Evolutionary conservation across 2,113 vertebrate genomes (phyloP).

Genomic region (Camelus bactrianus): DNA sequence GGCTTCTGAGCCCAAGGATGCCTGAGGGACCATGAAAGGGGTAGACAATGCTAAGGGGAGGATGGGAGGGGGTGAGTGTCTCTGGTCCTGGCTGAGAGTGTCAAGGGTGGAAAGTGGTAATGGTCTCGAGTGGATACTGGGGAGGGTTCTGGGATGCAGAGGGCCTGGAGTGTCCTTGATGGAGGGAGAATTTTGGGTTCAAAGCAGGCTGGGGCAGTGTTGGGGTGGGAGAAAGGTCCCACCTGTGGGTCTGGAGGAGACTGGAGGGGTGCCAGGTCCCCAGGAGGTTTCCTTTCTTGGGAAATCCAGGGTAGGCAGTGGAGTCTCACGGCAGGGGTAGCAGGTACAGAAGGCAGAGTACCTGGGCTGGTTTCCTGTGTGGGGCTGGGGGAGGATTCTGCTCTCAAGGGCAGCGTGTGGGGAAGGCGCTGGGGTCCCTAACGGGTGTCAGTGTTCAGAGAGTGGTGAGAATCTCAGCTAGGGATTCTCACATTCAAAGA

Average conservation of each 20-base stretch:
- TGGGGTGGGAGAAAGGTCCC: background rate
- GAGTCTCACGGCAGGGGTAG: background rate
- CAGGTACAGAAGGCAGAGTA: background rate
- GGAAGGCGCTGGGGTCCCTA: background rate
- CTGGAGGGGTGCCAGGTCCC: background rate
- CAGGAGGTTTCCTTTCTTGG: background rate
- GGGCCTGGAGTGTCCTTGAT: background rate
- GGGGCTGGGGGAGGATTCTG: rapidly evolving
- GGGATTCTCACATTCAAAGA: background rate
- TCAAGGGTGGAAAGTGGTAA: background rate
- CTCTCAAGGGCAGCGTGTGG: background rate
- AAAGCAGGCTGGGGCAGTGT: background rate
- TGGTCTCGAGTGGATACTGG: background rate
- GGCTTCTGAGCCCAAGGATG: background rate
- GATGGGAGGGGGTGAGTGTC: background rate
- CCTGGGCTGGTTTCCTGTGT: background rate
- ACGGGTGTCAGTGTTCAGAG: background rate
- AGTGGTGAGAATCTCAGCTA: background rate
- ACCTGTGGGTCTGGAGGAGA: background rate
- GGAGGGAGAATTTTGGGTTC: background rate
- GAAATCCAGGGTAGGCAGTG: background rate
- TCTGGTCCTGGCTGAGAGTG: background rate
- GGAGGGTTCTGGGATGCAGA: background rate
- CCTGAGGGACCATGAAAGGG: background rate
- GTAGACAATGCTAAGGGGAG: background rate